These are phyloP conservation scores for Aspiorhynchus laticeps DNA, from an alignment of 2,113 vertebrate species.

Conservation along the genomic window DNA sequence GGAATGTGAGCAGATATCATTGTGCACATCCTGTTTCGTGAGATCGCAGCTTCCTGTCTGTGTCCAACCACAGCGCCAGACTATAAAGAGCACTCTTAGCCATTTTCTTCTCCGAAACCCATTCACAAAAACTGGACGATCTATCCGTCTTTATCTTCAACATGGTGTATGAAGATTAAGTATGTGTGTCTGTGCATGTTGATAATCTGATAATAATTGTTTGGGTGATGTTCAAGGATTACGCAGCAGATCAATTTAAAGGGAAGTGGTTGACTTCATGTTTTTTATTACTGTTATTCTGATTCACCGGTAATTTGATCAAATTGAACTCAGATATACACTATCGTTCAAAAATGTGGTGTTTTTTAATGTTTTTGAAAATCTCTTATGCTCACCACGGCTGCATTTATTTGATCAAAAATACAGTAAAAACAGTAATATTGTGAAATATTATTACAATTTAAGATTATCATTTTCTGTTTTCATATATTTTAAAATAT, in stretches of 20 bases:
- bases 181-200: not conserved
- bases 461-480: not conserved
- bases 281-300: not conserved
- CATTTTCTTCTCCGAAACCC: conserved; percentile 8
- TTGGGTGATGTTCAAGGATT: conserved; percentile 31
- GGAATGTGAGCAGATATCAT: conserved; percentile 39
- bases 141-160: conserved; percentile 24
- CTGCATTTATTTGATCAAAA: not conserved
- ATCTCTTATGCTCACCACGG: not conserved
- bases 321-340: not conserved
- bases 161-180: conserved; percentile 19
- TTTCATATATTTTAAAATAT: not conserved
- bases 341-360: not conserved
- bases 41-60: conserved; percentile 31
- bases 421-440: not conserved
- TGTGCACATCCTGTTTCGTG: conserved; percentile 44
- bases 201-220: not conserved
- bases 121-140: conserved; percentile 40
- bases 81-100: not conserved
- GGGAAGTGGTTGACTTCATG: conserved; percentile 12
- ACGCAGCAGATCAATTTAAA: not conserved
- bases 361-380: not conserved
- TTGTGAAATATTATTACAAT: not conserved
- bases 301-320: not conserved
- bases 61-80: conserved; percentile 14